phyloP scores from a whole-genome alignment of 1,140 invertebrate genomes.

The Magallana angulata region DNA sequence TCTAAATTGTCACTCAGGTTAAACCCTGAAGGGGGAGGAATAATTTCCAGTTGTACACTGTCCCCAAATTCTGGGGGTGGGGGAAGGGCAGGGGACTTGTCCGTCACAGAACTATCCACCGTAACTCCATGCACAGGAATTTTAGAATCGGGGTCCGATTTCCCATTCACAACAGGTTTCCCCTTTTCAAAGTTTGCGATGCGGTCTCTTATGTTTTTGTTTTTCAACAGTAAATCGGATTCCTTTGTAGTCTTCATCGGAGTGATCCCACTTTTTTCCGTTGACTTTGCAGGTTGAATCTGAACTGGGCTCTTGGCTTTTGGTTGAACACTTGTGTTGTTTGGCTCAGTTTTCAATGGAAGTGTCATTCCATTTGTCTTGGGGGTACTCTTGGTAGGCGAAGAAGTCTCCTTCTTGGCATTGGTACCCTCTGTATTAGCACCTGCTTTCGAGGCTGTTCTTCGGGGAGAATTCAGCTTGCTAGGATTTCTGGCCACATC shows the following conservation, averaged over 20 bases:
- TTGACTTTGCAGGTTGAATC: constrained; percentile 40
- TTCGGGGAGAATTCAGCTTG: constrained; percentile 43
- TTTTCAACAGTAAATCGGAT: constrained; percentile 50
- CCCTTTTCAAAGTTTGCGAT: constrained; percentile 64
- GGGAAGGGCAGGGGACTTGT: constrained; percentile 55
- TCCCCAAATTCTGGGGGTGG: constrained; percentile 72
- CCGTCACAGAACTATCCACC: constrained; percentile 68
- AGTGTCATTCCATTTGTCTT: constrained; percentile 32
- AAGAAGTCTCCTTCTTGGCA: not conserved
- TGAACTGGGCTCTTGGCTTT: constrained; percentile 8
- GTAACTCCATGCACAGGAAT: constrained; percentile 64
- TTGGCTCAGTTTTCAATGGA: constrained; percentile 21
- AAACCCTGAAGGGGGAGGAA: constrained; percentile 72
- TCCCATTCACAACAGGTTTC: constrained; percentile 49
- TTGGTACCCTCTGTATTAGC: not conserved
- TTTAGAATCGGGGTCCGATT: constrained; percentile 41
- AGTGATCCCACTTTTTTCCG: constrained; percentile 29
- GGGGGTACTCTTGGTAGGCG: not conserved
- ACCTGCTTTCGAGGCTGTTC: not conserved
- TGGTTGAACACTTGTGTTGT: not conserved
- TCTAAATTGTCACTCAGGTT: constrained; percentile 58
- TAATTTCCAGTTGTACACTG: constrained; percentile 70
- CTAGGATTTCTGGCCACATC: constrained; percentile 52
- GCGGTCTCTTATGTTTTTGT: constrained; percentile 63
- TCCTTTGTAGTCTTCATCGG: constrained; percentile 35